These are phyloP conservation scores for Jaculus jaculus DNA, from an alignment of 2,113 vertebrate species.

Conservation along the genomic window DNA sequence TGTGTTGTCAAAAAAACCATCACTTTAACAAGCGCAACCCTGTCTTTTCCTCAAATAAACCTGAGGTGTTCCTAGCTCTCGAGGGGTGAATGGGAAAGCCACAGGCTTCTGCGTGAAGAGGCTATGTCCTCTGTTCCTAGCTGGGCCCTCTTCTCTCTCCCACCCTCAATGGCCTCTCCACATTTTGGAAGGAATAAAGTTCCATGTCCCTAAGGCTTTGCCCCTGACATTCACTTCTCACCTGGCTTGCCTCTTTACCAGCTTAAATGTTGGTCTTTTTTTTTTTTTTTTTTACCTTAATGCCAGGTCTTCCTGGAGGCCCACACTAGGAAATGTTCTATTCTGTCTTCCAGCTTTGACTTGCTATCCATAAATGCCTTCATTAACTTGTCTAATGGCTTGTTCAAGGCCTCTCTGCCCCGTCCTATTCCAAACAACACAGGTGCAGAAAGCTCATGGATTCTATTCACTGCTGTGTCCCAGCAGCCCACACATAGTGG, in stretches of 20 bases:
- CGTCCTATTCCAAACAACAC: accelerated
- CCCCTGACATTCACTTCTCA: background rate
- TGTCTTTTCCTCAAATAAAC: background rate
- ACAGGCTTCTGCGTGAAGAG: accelerated
- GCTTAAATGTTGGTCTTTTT: no score
- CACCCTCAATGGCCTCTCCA: accelerated
- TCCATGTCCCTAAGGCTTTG: accelerated
- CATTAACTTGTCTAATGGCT: no score
- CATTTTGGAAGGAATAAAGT: background rate
- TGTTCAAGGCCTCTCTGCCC: background rate
- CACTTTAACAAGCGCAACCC: background rate
- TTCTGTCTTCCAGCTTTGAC: no score
- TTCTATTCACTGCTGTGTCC: background rate
- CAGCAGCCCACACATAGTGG: accelerated
- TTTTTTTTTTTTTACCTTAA: background rate
- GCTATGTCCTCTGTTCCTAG: background rate
- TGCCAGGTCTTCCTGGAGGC: background rate
- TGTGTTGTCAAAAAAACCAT: background rate
- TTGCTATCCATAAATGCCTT: background rate
- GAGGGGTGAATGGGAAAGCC: accelerated
- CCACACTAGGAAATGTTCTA: background rate
- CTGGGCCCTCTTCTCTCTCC: background rate
- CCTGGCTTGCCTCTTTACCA: no score
- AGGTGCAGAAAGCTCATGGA: background rate
- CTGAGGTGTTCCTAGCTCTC: background rate